Conservation (phyloP, 2,797 vertebrate species). For the Leuciscus waleckii region DNA sequence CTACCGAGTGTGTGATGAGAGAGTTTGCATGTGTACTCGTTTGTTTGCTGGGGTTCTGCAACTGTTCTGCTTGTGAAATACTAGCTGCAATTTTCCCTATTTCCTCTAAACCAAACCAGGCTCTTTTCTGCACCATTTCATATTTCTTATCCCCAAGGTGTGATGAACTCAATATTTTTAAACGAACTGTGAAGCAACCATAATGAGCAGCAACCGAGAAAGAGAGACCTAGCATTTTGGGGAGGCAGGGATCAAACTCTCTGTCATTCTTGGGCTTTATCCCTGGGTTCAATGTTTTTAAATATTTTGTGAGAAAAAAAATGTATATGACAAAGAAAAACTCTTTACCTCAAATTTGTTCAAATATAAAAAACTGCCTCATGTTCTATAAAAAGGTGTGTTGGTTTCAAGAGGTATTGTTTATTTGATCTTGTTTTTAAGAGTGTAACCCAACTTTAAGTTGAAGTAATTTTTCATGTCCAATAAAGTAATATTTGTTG, state of each 20-base stretch:
- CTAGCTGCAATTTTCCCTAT: slow-evolving; percentile 58
- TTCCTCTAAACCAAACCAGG: slow-evolving; percentile 55
- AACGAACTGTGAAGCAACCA: slow-evolving; percentile 79
- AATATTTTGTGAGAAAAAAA: slow-evolving; percentile 79
- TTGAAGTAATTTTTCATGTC: slow-evolving; percentile 83
- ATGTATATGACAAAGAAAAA: slow-evolving; percentile 79
- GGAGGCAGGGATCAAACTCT: slow-evolving; percentile 77
- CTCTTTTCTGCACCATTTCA: slow-evolving; percentile 68
- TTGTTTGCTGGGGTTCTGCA: slow-evolving; percentile 60
- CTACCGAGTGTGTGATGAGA: slow-evolving; percentile 74
- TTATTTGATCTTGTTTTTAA: slow-evolving; percentile 64
- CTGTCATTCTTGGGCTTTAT: slow-evolving; percentile 76
- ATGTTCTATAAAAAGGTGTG: slow-evolving; percentile 80
- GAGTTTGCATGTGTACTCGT: slow-evolving; percentile 81
- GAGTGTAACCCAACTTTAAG: slow-evolving; percentile 77
- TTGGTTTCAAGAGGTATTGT: slow-evolving; percentile 80
- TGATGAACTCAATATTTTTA: slow-evolving; percentile 76
- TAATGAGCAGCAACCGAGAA: slow-evolving; percentile 52
- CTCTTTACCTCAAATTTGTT: slow-evolving; percentile 84
- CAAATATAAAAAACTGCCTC: slow-evolving; percentile 85
- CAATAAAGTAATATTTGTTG: slow-evolving; percentile 83
- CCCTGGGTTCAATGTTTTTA: slow-evolving; percentile 73
- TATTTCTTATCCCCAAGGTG: slow-evolving; percentile 67
- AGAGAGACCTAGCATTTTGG: slow-evolving; percentile 62
- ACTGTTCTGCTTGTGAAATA: slow-evolving; percentile 64